Base-by-base conservation (phyloP, 30 jellyfish, hydroid and myxozoan species). In the Chrysaora quinquecirrha region DNA sequence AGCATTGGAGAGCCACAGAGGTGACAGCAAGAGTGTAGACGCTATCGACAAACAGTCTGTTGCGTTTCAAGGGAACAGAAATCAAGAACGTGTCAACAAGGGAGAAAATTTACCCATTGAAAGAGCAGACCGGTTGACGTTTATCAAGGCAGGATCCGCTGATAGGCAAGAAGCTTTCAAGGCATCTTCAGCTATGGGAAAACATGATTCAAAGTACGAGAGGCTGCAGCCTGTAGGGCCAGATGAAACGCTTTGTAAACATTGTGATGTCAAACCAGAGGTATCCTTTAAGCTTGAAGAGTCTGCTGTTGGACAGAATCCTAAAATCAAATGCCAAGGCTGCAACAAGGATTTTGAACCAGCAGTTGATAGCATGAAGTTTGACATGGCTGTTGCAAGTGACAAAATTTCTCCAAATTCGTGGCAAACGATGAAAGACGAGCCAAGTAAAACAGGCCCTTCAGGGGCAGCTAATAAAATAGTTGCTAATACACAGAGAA, bases 201-300 rank as follows among this genome's bases (percentile, higher is more conserved):
- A n/a, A n/a, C n/a, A n/a, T n/a, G n/a, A n/a, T n/a, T n/a, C n/a
- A n/a, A n/a, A n/a, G n/a, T n/a, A n/a, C n/a, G n/a, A n/a, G n/a
- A n/a, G n/a, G n/a, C n/a, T n/a, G n/a, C 71, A 46, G 52, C 54
- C 52, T 22, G 54, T 14, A 3, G 54, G 11, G 14, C 54, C 54
- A 14, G 54, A 38, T 38, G 54, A 14, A 38, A 38, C 54, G 14
- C 14, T 38, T 22, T 82, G 92, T 25, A 82, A 71, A 52, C 84
- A 71, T 32, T 82, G 92, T 30, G 92, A 82, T 35, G 73, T 82
- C 20, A 47, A 68, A 47, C 92, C 92, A 19, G 85, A 68, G 64
- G 85, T 82, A 4, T 52, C 78, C 1, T 82, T 66, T 63, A 54
- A 52, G 1, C 92, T 82, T 22, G 75, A 82, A 35, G 82, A 71